These are phyloP conservation scores for Danio jaintianensis DNA, from an alignment of 2,797 vertebrate species.

Conservation along the genomic window DNA sequence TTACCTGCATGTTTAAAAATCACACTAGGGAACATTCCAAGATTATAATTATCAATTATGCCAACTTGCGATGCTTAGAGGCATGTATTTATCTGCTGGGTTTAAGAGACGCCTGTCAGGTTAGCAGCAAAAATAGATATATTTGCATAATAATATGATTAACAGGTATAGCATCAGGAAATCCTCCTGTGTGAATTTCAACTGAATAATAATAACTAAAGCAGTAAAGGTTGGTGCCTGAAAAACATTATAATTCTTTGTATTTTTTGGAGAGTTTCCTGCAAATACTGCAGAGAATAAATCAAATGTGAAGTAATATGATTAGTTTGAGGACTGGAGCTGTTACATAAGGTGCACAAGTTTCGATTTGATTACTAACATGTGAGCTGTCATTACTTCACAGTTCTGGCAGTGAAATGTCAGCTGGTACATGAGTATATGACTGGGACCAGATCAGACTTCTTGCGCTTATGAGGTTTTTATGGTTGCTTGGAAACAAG, in stretches of 20 bases:
- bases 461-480: slow-evolving; percentile 35
- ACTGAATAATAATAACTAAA: no score
- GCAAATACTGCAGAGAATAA: background rate
- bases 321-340: background rate
- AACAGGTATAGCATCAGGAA: no score
- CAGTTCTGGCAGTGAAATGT: slow-evolving; percentile 20
- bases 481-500: slow-evolving; percentile 54
- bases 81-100: no score
- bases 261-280: background rate
- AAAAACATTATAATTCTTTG: background rate
- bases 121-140: no score
- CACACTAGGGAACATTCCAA: slow-evolving; percentile 8
- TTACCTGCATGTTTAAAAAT: slow-evolving; percentile 1
- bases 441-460: slow-evolving; percentile 16
- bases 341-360: slow-evolving; percentile 12
- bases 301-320: background rate
- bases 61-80: no score
- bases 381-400: slow-evolving; percentile 39
- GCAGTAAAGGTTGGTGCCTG: no score
- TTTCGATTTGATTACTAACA: slow-evolving; percentile 60
- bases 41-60: slow-evolving; percentile 33
- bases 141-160: no score
- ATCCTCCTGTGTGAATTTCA: no score
- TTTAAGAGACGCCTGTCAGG: no score
- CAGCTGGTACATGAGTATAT: slow-evolving; percentile 34